Conservation (phyloP, 2,797 vertebrate genomes). For the Periparus ater region DNA sequence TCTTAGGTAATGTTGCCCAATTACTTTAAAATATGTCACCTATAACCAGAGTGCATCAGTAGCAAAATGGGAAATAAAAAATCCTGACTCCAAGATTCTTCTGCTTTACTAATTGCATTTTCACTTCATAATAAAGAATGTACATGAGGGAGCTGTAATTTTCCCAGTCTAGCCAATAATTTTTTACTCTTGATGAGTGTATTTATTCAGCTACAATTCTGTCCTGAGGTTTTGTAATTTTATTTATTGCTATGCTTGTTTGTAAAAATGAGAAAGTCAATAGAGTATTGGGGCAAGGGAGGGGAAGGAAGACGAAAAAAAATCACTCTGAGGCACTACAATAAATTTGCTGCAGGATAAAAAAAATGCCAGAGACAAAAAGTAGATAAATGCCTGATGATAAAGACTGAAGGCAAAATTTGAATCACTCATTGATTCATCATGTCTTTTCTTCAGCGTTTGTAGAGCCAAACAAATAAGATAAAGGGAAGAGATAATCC, state of each 20-base stretch:
- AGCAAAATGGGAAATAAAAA: neutral
- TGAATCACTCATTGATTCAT: constrained; percentile 60
- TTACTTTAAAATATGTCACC: neutral
- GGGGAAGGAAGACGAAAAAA: neutral
- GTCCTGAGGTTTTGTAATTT: constrained; percentile 45
- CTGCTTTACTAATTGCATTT: constrained; percentile 50
- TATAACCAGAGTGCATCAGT: neutral
- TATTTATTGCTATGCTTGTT: constrained; percentile 66
- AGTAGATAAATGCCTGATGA: constrained; percentile 57
- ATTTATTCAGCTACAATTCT: constrained; percentile 47
- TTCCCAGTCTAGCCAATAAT: constrained; percentile 13
- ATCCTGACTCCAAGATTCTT: neutral
- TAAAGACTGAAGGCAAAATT: constrained; percentile 62
- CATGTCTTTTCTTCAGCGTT: constrained; percentile 46
- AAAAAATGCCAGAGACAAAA: constrained; percentile 66
- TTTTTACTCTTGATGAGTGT: constrained; percentile 52
- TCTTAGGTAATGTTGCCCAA: neutral
- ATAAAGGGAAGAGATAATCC: constrained; percentile 44
- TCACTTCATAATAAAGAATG: constrained; percentile 23
- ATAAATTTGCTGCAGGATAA: constrained; percentile 39
- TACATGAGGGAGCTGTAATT: constrained; percentile 26
- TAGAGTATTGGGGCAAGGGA: constrained; percentile 35
- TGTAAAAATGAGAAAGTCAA: constrained; percentile 65
- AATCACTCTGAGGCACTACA: neutral
- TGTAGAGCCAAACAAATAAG: constrained; percentile 54